Conservation (phyloP, 2,797 vertebrate genomes). For the Xiphorhynchus erythropygius region DNA sequence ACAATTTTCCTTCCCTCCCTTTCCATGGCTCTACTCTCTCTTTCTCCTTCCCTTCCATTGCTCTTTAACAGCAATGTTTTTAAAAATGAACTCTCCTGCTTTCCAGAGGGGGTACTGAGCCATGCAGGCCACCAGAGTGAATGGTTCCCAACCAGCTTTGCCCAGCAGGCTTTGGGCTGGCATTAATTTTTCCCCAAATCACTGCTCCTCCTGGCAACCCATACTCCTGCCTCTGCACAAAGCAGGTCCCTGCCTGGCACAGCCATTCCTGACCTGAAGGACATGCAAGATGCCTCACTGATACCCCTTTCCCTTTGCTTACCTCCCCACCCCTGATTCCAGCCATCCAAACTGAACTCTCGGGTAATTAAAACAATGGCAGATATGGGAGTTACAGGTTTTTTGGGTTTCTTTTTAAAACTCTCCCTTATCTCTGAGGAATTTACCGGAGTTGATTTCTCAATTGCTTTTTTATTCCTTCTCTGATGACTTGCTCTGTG, state of each 20-base stretch:
- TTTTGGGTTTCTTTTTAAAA: not conserved
- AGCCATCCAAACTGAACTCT: not conserved
- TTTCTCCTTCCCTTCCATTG: not conserved
- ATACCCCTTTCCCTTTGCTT: not conserved
- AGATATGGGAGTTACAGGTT: fast-evolving
- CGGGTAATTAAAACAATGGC: not conserved
- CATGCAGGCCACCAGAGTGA: fast-evolving
- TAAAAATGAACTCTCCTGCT: not conserved
- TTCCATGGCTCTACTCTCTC: not conserved
- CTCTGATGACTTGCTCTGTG: not conserved
- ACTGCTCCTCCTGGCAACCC: not conserved
- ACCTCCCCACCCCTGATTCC: not conserved
- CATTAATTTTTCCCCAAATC: not conserved
- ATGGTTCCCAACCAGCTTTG: not conserved
- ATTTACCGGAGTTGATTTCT: not conserved
- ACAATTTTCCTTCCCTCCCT: not conserved
- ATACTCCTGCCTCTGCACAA: not conserved
- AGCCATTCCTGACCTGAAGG: not conserved
- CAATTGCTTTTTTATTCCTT: not conserved
- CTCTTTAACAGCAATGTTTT: not conserved
- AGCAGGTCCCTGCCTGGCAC: not conserved
- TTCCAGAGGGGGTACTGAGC: not conserved
- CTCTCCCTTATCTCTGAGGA: not conserved
- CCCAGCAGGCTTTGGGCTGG: not conserved
- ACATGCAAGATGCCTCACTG: not conserved